Evolutionary conservation across 1,140 invertebrate genomes (phyloP), one percentile per base, ranked within the genome.

Genomic region (Meloidogyne chitwoodi): DNA sequence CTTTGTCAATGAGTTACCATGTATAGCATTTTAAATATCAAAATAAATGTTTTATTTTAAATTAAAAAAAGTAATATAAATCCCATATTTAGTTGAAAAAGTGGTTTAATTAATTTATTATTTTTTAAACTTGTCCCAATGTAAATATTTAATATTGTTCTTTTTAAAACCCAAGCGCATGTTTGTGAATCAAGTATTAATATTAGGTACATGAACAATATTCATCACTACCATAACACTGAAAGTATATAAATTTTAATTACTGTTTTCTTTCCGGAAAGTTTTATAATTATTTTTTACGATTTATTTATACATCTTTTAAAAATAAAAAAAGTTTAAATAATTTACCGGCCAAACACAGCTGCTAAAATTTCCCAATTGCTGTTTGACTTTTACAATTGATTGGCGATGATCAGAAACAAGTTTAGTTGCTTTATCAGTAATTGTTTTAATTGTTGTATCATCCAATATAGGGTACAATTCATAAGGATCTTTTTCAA

Each of bases 401-500:
- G 48, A 56, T n/a, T 56, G 19, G 4, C 48, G 48, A 56, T 56
- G 48, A 56, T 56, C 48, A n/a, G 4, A 1, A 56, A 22, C n/a
- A 56, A 56, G 48, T 8, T 56, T 56, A n/a, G 44, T 6, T n/a
- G 48, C 48, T 56, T 56, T 56, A 22, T 56, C 48, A 8, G 48
- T 56, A n/a, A 56, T 8, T 8, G 48, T 22, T 22, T 56, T 56
- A n/a, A 56, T 56, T 56, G n/a, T n/a, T n/a, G 48, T n/a, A n/a
- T n/a, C 19, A 65, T 77, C 71, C 27, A 72, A 44, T 26, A 86
- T 48, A 0, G 78, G 74, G 74, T 86, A 86, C 44, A 83, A 63
- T 66, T 85, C 84, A 68, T 75, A 85, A 8, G 84, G 84, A 75
- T 85, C 84, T 38, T 61, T 38, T 24, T 77, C 69, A n/a, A 85